phyloP scores from a whole-genome alignment of 2,113 vertebrate genomes.

The Oryzias melastigma region DNA sequence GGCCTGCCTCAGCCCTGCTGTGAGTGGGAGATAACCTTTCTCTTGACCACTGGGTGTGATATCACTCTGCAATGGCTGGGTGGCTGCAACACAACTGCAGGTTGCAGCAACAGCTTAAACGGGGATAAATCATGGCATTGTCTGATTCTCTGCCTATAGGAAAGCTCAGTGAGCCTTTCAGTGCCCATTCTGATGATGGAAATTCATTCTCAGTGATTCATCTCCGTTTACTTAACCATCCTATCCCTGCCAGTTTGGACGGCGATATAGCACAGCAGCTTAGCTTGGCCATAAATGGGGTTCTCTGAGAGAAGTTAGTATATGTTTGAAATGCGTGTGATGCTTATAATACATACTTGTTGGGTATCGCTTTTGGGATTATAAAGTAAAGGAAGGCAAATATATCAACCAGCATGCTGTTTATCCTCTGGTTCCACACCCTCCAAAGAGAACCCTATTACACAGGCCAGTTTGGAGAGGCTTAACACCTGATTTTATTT shows the following conservation, averaged over 20 bases:
- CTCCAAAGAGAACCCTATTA: constrained; percentile 71
- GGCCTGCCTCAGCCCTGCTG: constrained; percentile 36
- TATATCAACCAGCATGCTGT: constrained; percentile 64
- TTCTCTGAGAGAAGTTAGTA: constrained; percentile 69
- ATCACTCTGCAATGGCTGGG: constrained; percentile 20
- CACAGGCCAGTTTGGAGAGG: constrained; percentile 73
- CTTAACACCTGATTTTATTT: constrained; percentile 75
- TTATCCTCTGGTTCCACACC: constrained; percentile 69
- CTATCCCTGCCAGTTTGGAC: constrained; percentile 71
- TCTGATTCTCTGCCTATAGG: constrained; percentile 32
- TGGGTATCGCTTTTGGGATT: constrained; percentile 66
- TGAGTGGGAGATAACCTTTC: constrained; percentile 61
- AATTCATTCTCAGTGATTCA: constrained; percentile 66
- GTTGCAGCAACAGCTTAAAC: constrained; percentile 35
- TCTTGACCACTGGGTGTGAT: constrained; percentile 43
- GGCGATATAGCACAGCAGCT: constrained; percentile 58
- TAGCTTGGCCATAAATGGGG: constrained; percentile 66
- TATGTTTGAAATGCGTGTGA: constrained; percentile 62
- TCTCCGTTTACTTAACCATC: constrained; percentile 64
- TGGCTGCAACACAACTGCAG: constrained; percentile 28
- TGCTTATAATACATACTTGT: constrained; percentile 70
- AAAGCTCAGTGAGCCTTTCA: constrained; percentile 51
- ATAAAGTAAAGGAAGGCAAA: constrained; percentile 62
- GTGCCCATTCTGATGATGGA: constrained; percentile 59
- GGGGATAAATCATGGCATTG: constrained; percentile 50